A percentile compares a stretch with the other conserved stretches of the same genome.
phyloP scores from a whole-genome alignment of 2,797 vertebrate genomes.

The Squalus acanthias region DNA sequence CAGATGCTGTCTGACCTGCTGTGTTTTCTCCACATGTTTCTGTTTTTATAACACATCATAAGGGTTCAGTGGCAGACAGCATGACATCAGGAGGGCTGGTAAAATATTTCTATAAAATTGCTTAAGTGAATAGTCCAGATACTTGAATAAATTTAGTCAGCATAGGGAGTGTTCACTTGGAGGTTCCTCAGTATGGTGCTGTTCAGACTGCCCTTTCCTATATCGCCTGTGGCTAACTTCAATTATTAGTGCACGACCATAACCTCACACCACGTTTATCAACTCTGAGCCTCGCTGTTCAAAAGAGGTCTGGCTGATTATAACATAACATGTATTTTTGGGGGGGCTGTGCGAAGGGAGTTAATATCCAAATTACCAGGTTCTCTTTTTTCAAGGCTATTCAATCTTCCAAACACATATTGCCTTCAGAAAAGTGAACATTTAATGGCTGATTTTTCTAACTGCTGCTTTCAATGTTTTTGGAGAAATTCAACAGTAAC shows the following conservation, averaged over 20 bases:
- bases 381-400: neutral
- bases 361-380: neutral
- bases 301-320: neutral
- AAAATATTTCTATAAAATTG: neutral
- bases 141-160: neutral
- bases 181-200: neutral
- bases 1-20: neutral
- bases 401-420: neutral
- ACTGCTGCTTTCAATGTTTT: neutral
- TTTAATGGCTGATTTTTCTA: neutral
- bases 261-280: neutral
- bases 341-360: neutral
- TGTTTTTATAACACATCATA: neutral
- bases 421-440: neutral
- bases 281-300: neutral
- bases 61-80: too few relatives aligned
- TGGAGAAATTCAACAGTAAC: neutral
- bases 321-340: neutral
- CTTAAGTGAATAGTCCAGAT: too few relatives aligned
- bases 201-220: neutral
- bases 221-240: neutral
- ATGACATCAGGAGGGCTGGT: neutral
- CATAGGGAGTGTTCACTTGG: neutral
- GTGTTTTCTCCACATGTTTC: neutral
- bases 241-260: neutral